Conservation (phyloP, 92 coral and sea anemone genomes). For the Porites divaricata region DNA sequence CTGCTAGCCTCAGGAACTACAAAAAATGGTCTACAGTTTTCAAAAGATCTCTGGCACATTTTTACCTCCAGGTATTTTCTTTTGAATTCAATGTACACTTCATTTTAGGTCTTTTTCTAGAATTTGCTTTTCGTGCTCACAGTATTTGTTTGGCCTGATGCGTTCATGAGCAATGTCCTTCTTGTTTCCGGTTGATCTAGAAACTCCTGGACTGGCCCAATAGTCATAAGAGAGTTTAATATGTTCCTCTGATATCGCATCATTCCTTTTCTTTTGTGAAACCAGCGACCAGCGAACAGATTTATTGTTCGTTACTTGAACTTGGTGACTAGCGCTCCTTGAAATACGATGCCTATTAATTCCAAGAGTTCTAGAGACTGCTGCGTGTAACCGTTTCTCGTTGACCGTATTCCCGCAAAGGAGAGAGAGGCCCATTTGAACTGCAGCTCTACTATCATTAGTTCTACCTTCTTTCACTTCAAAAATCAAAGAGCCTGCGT, state of each 20-base stretch:
- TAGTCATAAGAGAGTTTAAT: conserved; percentile 33
- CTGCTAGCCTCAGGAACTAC: conserved; percentile 43
- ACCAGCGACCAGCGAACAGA: conserved; percentile 36
- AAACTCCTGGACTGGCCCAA: conserved; percentile 55
- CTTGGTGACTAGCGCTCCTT: background rate
- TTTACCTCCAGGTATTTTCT: conserved; percentile 11
- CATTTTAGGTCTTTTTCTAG: conserved; percentile 35
- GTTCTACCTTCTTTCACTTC: background rate
- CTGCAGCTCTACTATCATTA: conserved; percentile 25
- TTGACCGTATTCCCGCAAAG: conserved; percentile 21
- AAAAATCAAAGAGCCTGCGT: conserved; percentile 2
- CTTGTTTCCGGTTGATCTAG: conserved; percentile 45
- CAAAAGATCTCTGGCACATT: conserved; percentile 66
- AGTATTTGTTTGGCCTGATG: conserved; percentile 21
- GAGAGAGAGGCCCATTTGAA: conserved; percentile 3
- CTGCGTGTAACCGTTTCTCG: conserved; percentile 10
- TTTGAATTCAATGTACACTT: conserved; percentile 12
- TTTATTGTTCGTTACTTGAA: background rate
- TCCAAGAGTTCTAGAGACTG: conserved; percentile 26
- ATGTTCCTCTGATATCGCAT: conserved; percentile 41
- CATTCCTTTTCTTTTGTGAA: conserved; percentile 31
- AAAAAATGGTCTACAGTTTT: conserved; percentile 67
- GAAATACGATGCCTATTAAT: conserved; percentile 22
- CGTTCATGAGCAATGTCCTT: conserved; percentile 19
- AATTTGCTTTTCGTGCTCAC: conserved; percentile 23